Conservation (phyloP, 2,113 vertebrate genomes). For the Cynocephalus volans region DNA sequence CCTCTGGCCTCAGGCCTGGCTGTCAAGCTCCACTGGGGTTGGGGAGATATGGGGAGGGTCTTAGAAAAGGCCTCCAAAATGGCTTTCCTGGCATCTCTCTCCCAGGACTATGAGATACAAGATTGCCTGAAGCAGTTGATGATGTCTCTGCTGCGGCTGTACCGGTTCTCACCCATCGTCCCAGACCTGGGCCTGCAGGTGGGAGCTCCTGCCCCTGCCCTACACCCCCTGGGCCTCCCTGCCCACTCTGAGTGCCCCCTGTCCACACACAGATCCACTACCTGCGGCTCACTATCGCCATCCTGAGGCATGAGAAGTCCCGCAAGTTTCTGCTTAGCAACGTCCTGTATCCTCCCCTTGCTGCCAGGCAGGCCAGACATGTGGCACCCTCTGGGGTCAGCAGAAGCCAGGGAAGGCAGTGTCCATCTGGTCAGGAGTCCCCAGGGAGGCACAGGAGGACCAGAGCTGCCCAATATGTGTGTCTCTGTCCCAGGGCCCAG, state of each 20-base stretch:
- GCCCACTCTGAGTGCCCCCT: slow-evolving; percentile 56
- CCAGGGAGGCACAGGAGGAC: not conserved
- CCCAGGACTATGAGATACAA: slow-evolving; percentile 96
- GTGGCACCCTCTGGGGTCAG: not conserved
- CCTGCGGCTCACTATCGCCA: slow-evolving; percentile 95
- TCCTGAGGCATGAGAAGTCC: slow-evolving; percentile 97
- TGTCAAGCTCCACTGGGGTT: rapidly evolving
- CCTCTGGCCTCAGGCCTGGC: not conserved
- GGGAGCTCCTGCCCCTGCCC: slow-evolving; percentile 25
- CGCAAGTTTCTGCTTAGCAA: slow-evolving; percentile 97
- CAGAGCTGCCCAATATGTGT: not conserved
- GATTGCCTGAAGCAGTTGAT: slow-evolving; percentile 98
- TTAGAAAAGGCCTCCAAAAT: not conserved
- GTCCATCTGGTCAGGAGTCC: not conserved
- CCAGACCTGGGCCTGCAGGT: slow-evolving; percentile 98
- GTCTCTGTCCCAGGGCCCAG: not conserved
- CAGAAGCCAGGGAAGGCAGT: not conserved
- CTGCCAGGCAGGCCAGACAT: not conserved
- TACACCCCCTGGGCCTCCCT: not conserved
- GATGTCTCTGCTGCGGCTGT: slow-evolving; percentile 98
- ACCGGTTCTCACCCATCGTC: slow-evolving; percentile 98
- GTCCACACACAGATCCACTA: slow-evolving; percentile 96
- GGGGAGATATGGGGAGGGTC: not conserved
- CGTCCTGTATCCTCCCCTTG: slow-evolving; percentile 96
- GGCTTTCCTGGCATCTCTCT: not conserved